Conservation (phyloP, 1,140 invertebrate species). For the Saccostrea echinata region DNA sequence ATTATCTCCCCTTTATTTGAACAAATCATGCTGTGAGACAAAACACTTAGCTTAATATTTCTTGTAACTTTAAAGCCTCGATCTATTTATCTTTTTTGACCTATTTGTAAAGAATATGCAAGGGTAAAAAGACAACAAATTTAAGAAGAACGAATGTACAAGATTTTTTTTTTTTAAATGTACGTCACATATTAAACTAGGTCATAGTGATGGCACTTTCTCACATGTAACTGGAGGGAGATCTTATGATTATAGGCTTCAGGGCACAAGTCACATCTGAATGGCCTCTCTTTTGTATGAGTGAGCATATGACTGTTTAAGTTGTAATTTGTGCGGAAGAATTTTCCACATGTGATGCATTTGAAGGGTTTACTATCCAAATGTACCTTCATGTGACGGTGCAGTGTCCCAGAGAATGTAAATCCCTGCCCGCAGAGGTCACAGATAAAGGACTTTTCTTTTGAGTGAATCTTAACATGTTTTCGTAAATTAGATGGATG, state of each 20-base stretch:
- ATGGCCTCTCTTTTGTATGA: slow-evolving; percentile 43
- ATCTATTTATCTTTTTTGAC: too few species aligned
- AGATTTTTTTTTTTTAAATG: too few species aligned
- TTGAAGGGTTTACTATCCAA: not conserved
- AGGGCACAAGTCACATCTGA: not conserved
- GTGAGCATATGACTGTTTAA: not conserved
- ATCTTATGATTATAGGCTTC: slow-evolving; percentile 34
- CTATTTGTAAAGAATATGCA: too few species aligned
- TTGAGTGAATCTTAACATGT: slow-evolving; percentile 19
- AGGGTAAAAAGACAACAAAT: too few species aligned
- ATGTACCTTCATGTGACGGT: slow-evolving; percentile 30
- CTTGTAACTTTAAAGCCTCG: too few species aligned
- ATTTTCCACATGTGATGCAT: slow-evolving; percentile 36
- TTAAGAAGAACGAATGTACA: too few species aligned
- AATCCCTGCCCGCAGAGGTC: not conserved
- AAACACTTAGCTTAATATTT: too few species aligned
- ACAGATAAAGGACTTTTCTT: slow-evolving; percentile 36
- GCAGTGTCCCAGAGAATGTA: slow-evolving; percentile 23
- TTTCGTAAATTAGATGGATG: slow-evolving; percentile 22
- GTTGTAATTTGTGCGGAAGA: not conserved
- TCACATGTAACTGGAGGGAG: slow-evolving; percentile 31
- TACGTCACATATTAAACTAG: too few species aligned
- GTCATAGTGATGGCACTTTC: not conserved
- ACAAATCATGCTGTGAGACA: too few species aligned
- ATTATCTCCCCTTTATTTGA: too few species aligned